phyloP scores from a whole-genome alignment of 1,140 invertebrate genomes.

The Cydia pomonella region DNA sequence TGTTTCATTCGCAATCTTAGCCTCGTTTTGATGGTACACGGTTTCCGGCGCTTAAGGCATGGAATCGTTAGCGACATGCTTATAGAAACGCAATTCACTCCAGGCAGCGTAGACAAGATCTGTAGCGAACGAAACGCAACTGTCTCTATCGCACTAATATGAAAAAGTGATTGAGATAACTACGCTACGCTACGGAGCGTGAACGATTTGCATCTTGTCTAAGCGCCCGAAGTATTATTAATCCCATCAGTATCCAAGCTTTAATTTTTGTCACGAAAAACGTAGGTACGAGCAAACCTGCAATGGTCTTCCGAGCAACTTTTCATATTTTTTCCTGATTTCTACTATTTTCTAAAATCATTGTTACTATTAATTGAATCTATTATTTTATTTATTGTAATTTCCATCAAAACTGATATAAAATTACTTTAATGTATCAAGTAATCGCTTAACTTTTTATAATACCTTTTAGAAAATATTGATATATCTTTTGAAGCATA shows the following conservation, averaged over 20 bases:
- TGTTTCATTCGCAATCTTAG: background rate
- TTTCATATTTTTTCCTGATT: background rate
- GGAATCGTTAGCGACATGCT: background rate
- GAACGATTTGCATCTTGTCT: too few relatives aligned
- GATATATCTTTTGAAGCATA: conserved; percentile 20
- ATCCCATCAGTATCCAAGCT: too few relatives aligned
- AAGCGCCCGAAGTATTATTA: too few relatives aligned
- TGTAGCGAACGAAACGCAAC: too few relatives aligned
- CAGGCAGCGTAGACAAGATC: too few relatives aligned
- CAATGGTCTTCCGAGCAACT: background rate
- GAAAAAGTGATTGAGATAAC: too few relatives aligned
- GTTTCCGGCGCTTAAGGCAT: background rate
- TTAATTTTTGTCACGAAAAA: background rate
- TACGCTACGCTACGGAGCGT: too few relatives aligned
- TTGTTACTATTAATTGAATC: conserved; percentile 13
- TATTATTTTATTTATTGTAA: background rate
- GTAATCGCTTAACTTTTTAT: conserved; percentile 9
- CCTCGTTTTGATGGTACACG: background rate
- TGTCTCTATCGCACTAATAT: too few relatives aligned
- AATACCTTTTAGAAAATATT: conserved; percentile 26
- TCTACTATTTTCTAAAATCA: conserved; percentile 14
- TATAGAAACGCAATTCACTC: background rate
- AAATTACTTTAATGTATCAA: conserved; percentile 22
- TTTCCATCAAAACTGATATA: conserved; percentile 27
- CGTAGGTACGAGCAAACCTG: background rate